Evolutionary conservation across 2,113 vertebrate genomes (phyloP).

Genomic region (Parus major): DNA sequence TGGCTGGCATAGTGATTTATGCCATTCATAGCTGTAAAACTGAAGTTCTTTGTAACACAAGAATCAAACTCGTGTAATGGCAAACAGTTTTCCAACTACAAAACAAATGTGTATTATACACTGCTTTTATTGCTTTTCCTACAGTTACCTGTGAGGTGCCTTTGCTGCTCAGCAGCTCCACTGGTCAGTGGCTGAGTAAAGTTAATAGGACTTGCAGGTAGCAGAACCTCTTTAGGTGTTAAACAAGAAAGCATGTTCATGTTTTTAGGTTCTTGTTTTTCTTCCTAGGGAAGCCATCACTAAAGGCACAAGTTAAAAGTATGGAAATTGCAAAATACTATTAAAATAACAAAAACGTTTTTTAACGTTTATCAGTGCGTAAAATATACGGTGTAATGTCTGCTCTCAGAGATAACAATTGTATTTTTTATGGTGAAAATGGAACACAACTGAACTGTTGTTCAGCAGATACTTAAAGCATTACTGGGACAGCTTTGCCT

Average conservation of each 20-base stretch:
- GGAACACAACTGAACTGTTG: background rate
- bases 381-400: background rate
- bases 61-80: background rate
- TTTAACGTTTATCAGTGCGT: accelerated
- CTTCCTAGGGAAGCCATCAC: background rate
- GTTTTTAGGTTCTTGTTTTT: background rate
- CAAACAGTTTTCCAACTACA: background rate
- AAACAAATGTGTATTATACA: background rate
- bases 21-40: background rate
- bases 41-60: background rate
- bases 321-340: background rate
- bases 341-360: background rate
- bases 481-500: background rate
- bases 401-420: background rate
- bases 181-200: background rate
- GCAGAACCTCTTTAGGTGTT: background rate
- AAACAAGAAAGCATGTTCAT: background rate
- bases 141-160: background rate
- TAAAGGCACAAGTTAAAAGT: background rate
- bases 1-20: background rate
- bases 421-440: background rate
- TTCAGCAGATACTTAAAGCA: background rate
- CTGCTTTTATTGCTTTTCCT: background rate
- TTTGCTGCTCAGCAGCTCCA: background rate
- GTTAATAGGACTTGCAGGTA: background rate